These are phyloP conservation scores for Ceratina australensis DNA, from an alignment of 1,140 invertebrate species.

Conservation along the genomic window DNA sequence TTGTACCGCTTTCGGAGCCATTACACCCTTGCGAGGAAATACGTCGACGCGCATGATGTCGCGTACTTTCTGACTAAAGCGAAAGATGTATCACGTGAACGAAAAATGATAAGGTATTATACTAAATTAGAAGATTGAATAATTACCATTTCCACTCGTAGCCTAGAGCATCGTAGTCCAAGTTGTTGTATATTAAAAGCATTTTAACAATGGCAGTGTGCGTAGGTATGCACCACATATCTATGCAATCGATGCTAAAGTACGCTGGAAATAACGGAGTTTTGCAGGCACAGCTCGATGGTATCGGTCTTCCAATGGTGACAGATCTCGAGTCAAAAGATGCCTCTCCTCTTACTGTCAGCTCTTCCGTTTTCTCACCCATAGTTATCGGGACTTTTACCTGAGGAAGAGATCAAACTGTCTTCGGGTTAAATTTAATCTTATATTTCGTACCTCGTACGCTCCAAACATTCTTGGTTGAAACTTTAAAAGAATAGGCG, in stretches of 20 bases:
- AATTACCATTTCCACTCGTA: constrained; percentile 69
- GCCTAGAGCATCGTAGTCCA: constrained; percentile 58
- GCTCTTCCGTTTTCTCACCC: constrained; percentile 48
- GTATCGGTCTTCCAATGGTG: constrained; percentile 16
- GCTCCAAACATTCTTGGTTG: constrained; percentile 60
- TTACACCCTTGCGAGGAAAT: constrained; percentile 63
- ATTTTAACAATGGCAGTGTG: constrained; percentile 56
- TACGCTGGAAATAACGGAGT: constrained; percentile 57
- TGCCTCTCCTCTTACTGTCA: constrained; percentile 59
- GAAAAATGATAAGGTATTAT: background rate
- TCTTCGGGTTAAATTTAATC: constrained; percentile 2
- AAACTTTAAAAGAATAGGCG: constrained; percentile 67
- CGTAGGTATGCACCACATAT: constrained; percentile 43
- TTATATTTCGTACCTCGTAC: constrained; percentile 56
- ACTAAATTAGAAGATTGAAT: background rate
- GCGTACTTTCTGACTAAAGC: constrained; percentile 50
- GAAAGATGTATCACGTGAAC: background rate
- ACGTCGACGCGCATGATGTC: constrained; percentile 56
- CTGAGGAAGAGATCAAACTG: constrained; percentile 41
- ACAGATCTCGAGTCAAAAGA: constrained; percentile 5
- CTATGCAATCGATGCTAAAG: constrained; percentile 60
- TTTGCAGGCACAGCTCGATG: constrained; percentile 11
- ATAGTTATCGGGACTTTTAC: constrained; percentile 56
- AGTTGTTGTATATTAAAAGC: constrained; percentile 66
- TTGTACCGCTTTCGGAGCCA: constrained; percentile 60